phyloP scores from a whole-genome alignment of 2,888 invertebrate genomes.

The Altica lythri region DNA sequence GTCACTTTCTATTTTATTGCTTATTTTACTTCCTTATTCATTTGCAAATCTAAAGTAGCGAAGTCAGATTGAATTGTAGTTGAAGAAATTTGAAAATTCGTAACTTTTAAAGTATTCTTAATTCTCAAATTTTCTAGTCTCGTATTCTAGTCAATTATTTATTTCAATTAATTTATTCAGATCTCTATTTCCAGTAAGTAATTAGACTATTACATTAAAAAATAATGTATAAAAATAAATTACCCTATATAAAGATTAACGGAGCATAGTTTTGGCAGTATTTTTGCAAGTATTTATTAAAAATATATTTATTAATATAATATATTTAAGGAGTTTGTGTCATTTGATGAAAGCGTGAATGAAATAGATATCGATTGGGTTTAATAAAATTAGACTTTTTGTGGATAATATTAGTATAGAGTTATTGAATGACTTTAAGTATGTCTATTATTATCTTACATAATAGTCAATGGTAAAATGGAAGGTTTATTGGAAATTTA shows the following conservation, averaged over 20 bases:
- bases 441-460: not conserved
- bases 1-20: no score
- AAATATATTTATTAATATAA: conserved; percentile 42
- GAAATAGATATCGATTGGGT: not conserved
- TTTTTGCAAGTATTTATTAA: conserved; percentile 56
- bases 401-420: no score
- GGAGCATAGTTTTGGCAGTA: conserved; percentile 57
- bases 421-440: no score
- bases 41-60: no score
- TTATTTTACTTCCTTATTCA: no score
- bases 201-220: conserved; percentile 11
- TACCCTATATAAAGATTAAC: conserved; percentile 45
- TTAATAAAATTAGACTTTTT: no score
- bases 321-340: not conserved
- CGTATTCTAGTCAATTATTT: conserved; percentile 56
- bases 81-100: no score
- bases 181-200: conserved; percentile 26
- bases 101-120: no score
- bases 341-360: conserved; percentile 9
- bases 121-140: conserved; percentile 56
- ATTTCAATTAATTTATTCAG: conserved; percentile 40
- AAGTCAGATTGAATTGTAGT: no score
- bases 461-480: conserved; percentile 9
- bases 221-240: conserved; percentile 26
- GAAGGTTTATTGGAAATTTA: conserved; percentile 1